Conservation (phyloP, 2,888 invertebrate genomes). For the Acholoe squamosa region DNA sequence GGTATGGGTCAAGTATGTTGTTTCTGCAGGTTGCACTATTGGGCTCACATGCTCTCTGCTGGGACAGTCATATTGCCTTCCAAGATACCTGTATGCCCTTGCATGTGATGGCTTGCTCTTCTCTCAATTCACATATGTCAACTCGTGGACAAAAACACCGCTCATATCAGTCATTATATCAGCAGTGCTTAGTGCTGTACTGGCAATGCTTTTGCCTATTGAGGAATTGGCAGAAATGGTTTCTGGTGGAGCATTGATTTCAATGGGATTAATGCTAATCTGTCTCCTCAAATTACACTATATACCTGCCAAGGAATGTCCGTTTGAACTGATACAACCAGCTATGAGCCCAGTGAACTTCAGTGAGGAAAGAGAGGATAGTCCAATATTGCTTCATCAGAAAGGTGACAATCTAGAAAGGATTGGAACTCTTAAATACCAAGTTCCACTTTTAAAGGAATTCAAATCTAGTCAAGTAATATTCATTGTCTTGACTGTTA, state of each 20-base stretch:
- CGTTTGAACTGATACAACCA: slow-evolving; percentile 7
- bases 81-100: background rate
- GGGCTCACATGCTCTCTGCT: slow-evolving; percentile 33
- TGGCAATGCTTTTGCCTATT: background rate
- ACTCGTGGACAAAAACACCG: slow-evolving; percentile 26
- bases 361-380: background rate
- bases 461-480: background rate
- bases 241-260: background rate
- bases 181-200: background rate
- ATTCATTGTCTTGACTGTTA: background rate
- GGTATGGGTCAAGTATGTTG: background rate
- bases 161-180: background rate
- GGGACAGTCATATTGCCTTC: background rate
- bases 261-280: slow-evolving; percentile 2
- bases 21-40: background rate
- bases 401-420: background rate
- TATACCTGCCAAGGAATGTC: slow-evolving; percentile 11
- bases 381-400: background rate
- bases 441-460: background rate
- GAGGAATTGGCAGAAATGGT: slow-evolving; percentile 4
- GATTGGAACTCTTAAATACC: background rate
- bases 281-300: slow-evolving; percentile 16
- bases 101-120: slow-evolving; percentile 21
- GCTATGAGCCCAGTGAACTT: background rate
- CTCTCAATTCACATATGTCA: background rate